Evolutionary conservation across 2,797 vertebrate genomes (phyloP).

Genomic region (Acrocephalus scirpaceus): DNA sequence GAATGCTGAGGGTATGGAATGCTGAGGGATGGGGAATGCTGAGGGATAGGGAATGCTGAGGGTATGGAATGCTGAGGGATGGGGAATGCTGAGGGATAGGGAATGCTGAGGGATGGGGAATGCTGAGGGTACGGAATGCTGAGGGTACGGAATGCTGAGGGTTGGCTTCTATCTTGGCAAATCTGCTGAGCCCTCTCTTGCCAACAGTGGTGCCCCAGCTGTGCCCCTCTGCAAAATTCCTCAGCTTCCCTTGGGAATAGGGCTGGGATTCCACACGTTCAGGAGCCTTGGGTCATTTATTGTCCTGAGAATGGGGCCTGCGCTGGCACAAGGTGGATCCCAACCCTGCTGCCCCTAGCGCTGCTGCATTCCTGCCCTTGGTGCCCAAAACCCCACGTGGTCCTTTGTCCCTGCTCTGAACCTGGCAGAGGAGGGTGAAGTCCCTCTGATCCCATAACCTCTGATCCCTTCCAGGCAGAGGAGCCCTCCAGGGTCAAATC

Average conservation of each 20-base stretch:
- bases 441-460: too few relatives aligned
- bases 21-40: neutral
- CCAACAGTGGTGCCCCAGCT: neutral
- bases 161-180: neutral
- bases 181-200: neutral
- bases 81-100: neutral
- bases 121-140: neutral
- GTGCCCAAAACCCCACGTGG: fast-evolving
- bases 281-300: neutral
- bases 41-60: neutral
- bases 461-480: conserved; percentile 56
- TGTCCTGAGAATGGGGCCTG: neutral
- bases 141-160: neutral
- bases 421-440: neutral
- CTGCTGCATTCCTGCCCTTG: neutral
- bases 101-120: neutral
- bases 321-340: neutral
- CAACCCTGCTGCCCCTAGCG: neutral
- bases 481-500: neutral
- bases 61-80: neutral
- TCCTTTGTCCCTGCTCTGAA: too few relatives aligned
- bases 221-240: neutral
- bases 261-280: neutral
- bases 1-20: neutral
- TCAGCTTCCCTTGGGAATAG: neutral